Percentiles rank a stretch among this genome's conserved stretches.
Conservation (phyloP, 53 echinoderm and acorn worm species). For the Holothuria scabra region DNA sequence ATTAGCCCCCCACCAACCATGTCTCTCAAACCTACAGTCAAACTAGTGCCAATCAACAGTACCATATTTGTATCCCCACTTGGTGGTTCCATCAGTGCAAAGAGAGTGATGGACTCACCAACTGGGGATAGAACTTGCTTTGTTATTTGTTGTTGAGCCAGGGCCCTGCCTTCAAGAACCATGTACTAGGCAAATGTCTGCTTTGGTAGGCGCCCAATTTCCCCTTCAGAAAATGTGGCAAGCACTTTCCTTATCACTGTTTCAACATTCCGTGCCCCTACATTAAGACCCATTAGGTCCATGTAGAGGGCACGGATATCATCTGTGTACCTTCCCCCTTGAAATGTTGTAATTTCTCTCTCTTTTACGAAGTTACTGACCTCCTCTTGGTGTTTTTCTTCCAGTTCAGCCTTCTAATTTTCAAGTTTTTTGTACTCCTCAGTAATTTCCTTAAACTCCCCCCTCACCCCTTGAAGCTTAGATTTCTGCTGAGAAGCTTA, state of each 20-base stretch:
- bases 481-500: too few relatives aligned
- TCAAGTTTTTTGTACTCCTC: neutral
- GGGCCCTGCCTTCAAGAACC: slow-evolving; percentile 58
- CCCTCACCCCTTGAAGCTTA: too few relatives aligned
- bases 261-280: slow-evolving; percentile 62
- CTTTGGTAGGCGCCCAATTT: slow-evolving; percentile 26
- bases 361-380: slow-evolving; percentile 2
- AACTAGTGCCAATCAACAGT: too few relatives aligned
- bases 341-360: slow-evolving; percentile 31
- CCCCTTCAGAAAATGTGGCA: neutral
- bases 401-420: neutral
- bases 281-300: slow-evolving; percentile 57
- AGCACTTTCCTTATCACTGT: slow-evolving; percentile 50
- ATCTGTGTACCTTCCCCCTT: slow-evolving; percentile 43
- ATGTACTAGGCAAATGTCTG: slow-evolving; percentile 47
- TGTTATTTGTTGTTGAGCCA: slow-evolving; percentile 49
- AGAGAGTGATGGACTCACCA: too few relatives aligned
- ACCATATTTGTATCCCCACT: too few relatives aligned
- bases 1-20: too few relatives aligned
- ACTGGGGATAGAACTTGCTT: slow-evolving; percentile 22
- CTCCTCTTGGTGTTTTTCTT: slow-evolving; percentile 30
- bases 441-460: too few relatives aligned
- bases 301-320: slow-evolving; percentile 42
- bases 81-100: too few relatives aligned
- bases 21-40: too few relatives aligned